Percentiles rank a stretch among this genome's conserved stretches.
Evolutionary conservation across 2,113 vertebrate species (phyloP).

Genomic region (Chlorodrepanis virens): DNA sequence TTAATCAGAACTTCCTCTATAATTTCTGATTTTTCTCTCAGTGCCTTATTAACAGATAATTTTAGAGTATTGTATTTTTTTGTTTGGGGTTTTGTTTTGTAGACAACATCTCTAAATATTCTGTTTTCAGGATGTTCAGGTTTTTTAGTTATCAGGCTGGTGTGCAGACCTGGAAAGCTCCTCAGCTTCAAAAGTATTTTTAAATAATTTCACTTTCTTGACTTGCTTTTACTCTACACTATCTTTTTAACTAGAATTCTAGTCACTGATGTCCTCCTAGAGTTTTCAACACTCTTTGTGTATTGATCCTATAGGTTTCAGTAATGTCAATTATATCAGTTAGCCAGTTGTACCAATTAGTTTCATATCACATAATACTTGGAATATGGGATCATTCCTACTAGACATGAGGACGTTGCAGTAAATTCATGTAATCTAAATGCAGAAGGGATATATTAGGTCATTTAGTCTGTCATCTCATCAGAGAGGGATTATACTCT

Average conservation of each 20-base stretch:
- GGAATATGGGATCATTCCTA: neutral
- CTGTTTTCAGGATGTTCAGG: neutral
- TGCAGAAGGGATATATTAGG: neutral
- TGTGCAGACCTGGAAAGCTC: neutral
- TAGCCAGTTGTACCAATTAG: neutral
- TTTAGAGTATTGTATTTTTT: neutral
- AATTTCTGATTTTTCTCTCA: neutral
- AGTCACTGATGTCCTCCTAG: neutral
- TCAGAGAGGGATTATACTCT: neutral
- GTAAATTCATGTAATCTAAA: neutral
- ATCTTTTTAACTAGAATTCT: neutral
- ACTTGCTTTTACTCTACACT: neutral
- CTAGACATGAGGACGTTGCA: neutral
- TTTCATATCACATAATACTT: constrained; percentile 32
- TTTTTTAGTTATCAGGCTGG: neutral
- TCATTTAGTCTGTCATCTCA: neutral
- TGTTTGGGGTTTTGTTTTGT: neutral
- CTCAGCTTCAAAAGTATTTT: neutral
- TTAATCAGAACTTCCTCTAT: neutral
- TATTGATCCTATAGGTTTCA: neutral
- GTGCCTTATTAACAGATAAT: neutral
- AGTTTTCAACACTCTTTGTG: neutral
- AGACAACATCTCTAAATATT: neutral
- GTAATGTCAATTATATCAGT: neutral
- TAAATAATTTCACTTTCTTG: neutral